Evolutionary conservation across 2,113 vertebrate genomes (phyloP), one percentile per base, ranked within the genome.

Genomic region (Lepidothrix coronata): DNA sequence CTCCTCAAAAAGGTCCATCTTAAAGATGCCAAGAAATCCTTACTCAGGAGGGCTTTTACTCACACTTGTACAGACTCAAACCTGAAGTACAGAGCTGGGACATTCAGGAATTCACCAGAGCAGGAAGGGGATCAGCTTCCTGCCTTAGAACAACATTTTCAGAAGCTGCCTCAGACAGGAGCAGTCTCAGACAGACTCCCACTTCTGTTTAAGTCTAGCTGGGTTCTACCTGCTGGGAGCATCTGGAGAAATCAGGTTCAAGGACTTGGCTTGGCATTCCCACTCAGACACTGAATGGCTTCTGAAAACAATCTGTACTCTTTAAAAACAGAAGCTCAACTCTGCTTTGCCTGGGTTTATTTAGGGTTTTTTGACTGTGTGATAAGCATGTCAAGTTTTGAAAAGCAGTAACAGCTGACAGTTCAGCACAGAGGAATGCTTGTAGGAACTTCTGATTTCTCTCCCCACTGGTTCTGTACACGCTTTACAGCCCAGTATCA

Each of bases 91-190:
- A 25, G 96, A 91, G 17, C 14, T 78, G 66, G 58, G 19, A 91
- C 24, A 25, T 33, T 66, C 13, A 15, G 52, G 54, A 88, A 88
- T 39, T 91, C 16, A 1, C 59, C 52, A 84, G 44, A 35, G 58
- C 79, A 96, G 91, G 70, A 96, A 92, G 33, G 25, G 37, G 58
- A 68, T 86, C 79, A 71, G 86, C 89, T 96, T 93, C 83, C 93
- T 89, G 82, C 35, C 52, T 86, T 28, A 75, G 44, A 89, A 88
- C 21, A 95, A 95, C 55, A 74, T 78, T 93, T 93, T 55, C 93
- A 93, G 92, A 89, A 95, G 68, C 37, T 83, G 65, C 28, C 91
- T 87, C 65, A 89, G 86, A 95, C 75, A 70, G 17, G 85, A 82
- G 91, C 57, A 48, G 28, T 28, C 74, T 55, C 66, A 91, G 89